Percentiles rank a stretch among this genome's conserved stretches.
Evolutionary conservation across 2,888 invertebrate genomes (phyloP).

Genomic region (Laothoe populi): DNA sequence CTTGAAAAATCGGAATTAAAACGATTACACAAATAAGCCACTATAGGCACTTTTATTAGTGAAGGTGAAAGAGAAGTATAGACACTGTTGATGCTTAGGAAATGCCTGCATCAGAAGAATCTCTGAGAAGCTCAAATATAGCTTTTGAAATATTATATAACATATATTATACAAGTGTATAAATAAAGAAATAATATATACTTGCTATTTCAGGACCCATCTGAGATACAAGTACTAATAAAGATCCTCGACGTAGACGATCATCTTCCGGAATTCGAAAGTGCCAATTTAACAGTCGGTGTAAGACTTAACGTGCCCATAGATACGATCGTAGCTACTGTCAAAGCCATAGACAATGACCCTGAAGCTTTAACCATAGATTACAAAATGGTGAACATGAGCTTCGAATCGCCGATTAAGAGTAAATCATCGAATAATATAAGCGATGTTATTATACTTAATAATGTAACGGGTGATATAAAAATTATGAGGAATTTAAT

Average conservation of each 20-base stretch:
- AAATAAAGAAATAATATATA: no score
- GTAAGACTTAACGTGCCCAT: constrained; percentile 90
- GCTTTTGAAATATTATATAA: no score
- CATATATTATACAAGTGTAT: no score
- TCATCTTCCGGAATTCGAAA: constrained; percentile 88
- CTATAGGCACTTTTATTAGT: no score
- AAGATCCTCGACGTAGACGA: constrained; percentile 90
- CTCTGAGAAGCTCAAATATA: no score
- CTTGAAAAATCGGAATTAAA: no score
- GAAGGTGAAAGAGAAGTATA: no score
- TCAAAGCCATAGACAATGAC: constrained; percentile 88
- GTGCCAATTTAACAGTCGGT: constrained; percentile 87
- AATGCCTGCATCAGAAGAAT: no score
- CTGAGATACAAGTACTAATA: constrained; percentile 87
- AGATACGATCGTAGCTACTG: constrained; percentile 87
- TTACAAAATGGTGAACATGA: constrained; percentile 86
- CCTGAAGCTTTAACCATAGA: constrained; percentile 87
- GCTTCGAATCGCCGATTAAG: constrained; percentile 81
- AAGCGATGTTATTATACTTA: constrained; percentile 85
- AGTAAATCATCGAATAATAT: constrained; percentile 73
- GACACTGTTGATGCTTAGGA: no score
- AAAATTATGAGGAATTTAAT: constrained; percentile 88
- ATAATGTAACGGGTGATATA: constrained; percentile 89
- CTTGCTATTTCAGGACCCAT: constrained; percentile 86
- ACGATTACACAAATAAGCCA: no score